Percentiles rank a stretch among this genome's conserved stretches.
Conservation (phyloP, 2,113 vertebrate genomes). For the Cygnus buccinator region DNA sequence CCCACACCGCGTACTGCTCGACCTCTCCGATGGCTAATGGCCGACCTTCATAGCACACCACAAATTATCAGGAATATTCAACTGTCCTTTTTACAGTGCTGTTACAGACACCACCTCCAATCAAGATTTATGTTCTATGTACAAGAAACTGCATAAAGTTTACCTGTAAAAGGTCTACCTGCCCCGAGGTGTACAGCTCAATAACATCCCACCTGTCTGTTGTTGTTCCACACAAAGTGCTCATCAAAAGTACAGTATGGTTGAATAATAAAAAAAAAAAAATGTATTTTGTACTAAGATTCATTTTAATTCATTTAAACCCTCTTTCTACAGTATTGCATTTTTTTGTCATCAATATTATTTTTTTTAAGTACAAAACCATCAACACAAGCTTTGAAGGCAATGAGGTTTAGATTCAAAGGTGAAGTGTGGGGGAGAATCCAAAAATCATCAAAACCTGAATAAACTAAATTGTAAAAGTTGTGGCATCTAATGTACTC, state of each 20-base stretch:
- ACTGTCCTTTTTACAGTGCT: not conserved
- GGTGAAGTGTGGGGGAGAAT: not conserved
- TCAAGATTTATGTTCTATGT: conserved; percentile 2
- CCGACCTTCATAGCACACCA: not conserved
- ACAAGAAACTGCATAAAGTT: not conserved
- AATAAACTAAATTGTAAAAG: conserved; percentile 5
- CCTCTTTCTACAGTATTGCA: not conserved
- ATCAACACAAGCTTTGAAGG: not conserved
- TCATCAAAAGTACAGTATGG: not conserved
- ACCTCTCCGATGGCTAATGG: not conserved
- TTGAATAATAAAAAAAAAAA: not conserved
- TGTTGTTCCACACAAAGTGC: not conserved
- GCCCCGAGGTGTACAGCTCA: not conserved
- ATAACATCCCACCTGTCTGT: not conserved
- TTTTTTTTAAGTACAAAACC: conserved; percentile 7
- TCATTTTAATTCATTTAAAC: not conserved
- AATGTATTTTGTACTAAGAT: not conserved
- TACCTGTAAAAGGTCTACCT: not conserved
- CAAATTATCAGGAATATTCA: conserved; percentile 47
- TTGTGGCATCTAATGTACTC: not conserved
- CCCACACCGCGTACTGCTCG: not conserved
- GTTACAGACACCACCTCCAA: not conserved
- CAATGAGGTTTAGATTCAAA: not conserved
- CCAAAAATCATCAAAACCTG: conserved; percentile 19
- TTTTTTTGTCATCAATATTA: not conserved